These are phyloP conservation scores for Macrosiphum euphorbiae DNA, from an alignment of 2,888 invertebrate genomes.

Conservation along the genomic window DNA sequence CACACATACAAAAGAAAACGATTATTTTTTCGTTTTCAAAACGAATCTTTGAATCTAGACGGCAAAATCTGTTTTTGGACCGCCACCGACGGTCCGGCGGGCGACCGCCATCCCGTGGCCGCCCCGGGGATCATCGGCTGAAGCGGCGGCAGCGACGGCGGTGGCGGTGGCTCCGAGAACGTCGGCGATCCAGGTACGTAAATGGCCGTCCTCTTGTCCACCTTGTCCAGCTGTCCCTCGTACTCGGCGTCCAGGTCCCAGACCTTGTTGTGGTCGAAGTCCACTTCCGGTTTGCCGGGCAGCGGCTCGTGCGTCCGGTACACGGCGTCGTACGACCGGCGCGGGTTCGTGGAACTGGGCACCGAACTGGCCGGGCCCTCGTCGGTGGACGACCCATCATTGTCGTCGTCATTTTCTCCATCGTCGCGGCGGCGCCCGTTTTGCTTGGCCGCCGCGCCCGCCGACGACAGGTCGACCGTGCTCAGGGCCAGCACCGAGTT, in stretches of 20 bases:
- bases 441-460: not conserved
- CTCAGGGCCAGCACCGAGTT: conserved; percentile 65
- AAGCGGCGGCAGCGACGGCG: not conserved
- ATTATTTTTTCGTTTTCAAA: conserved; percentile 26
- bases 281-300: conserved; percentile 79
- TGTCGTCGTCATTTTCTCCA: not conserved
- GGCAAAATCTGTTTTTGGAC: conserved; percentile 51
- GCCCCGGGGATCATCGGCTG: not conserved
- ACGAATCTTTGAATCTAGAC: conserved; percentile 58
- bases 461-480: conserved; percentile 58
- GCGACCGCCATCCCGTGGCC: conserved; percentile 25
- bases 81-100: conserved; percentile 27
- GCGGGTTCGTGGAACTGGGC: conserved; percentile 73
- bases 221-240: conserved; percentile 55
- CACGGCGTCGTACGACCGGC: conserved; percentile 83
- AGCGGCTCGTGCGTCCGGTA: conserved; percentile 89
- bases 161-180: not conserved
- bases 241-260: conserved; percentile 70
- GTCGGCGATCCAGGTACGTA: conserved; percentile 56
- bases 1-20: not conserved
- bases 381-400: not conserved
- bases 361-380: conserved; percentile 5
- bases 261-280: conserved; percentile 82
- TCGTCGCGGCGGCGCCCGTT: not conserved
- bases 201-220: conserved; percentile 57